These are phyloP conservation scores for Linurgus olivaceus DNA, from an alignment of 2,797 vertebrate genomes.

Conservation along the genomic window DNA sequence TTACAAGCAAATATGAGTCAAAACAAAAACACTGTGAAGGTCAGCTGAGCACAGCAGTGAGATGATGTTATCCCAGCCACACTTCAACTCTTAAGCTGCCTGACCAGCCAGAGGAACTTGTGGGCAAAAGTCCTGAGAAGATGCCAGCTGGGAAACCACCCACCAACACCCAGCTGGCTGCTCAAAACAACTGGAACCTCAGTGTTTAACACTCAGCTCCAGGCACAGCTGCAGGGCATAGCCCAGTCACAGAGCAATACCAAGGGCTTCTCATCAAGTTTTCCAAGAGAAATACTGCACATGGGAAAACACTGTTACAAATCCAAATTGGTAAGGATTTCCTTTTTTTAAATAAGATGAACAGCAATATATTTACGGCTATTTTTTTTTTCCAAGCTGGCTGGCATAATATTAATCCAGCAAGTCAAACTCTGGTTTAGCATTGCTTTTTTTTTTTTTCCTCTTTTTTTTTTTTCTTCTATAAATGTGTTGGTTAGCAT, in stretches of 20 bases:
- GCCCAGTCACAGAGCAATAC: neutral
- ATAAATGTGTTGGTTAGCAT: neutral
- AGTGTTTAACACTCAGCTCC: neutral
- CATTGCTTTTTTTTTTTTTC: neutral
- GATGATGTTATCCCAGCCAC: slow-evolving; percentile 20
- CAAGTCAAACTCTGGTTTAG: slow-evolving; percentile 9
- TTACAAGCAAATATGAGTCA: slow-evolving; percentile 53
- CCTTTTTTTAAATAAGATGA: neutral
- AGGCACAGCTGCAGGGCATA: slow-evolving; percentile 39
- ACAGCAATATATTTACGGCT: neutral
- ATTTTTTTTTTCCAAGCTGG: neutral
- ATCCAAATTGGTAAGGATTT: slow-evolving; percentile 30
- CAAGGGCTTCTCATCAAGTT: neutral
- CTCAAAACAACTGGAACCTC: slow-evolving; percentile 48
- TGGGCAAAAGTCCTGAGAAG: slow-evolving; percentile 9
- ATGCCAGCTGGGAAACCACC: slow-evolving; percentile 62
- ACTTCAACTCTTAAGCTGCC: slow-evolving; percentile 14
- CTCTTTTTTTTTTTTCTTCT: neutral
- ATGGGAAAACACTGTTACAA: neutral
- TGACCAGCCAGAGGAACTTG: neutral
- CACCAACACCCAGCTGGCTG: slow-evolving; percentile 49
- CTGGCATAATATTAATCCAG: slow-evolving; percentile 12
- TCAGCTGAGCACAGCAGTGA: slow-evolving; percentile 44
- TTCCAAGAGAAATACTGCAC: slow-evolving; percentile 13
- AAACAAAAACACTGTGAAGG: slow-evolving; percentile 53